Conservation (phyloP, 2,888 invertebrate genomes). For the Lasioglossum malachurum region DNA sequence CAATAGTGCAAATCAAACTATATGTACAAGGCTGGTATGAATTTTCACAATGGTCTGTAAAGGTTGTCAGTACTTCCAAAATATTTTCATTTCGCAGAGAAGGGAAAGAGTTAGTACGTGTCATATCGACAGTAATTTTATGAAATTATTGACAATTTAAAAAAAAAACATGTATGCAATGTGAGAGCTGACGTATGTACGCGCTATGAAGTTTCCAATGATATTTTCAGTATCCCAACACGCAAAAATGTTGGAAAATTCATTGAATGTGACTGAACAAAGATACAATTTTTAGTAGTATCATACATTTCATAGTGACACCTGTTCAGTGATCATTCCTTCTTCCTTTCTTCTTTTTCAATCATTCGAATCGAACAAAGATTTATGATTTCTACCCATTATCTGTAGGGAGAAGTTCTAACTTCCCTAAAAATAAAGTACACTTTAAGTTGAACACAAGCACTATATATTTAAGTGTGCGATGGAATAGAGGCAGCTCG, state of each 20-base stretch:
- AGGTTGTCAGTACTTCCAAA: conserved; percentile 7
- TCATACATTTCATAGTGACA: conserved; percentile 43
- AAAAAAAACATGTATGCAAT: conserved; percentile 50
- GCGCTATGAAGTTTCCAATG: conserved; percentile 42
- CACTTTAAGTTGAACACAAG: conserved; percentile 63
- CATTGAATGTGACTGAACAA: conserved; percentile 40
- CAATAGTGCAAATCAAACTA: conserved; percentile 17
- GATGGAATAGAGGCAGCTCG: conserved; percentile 83
- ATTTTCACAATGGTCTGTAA: conserved; percentile 12
- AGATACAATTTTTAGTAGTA: conserved; percentile 55
- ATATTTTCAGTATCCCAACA: conserved; percentile 32
- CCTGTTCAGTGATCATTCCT: conserved; percentile 41
- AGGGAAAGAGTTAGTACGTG: conserved; percentile 29
- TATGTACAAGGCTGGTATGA: conserved; percentile 7
- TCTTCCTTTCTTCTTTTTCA: conserved; percentile 6
- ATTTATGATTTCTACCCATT: conserved; percentile 48
- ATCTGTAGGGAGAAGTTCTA: conserved; percentile 47
- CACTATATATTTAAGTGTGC: conserved; percentile 73
- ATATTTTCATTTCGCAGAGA: neutral
- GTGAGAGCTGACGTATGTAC: conserved; percentile 56
- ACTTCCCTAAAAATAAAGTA: conserved; percentile 49
- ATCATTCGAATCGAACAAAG: conserved; percentile 35
- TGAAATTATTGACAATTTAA: conserved; percentile 38
- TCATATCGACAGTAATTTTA: conserved; percentile 32
- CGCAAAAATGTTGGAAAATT: conserved; percentile 16